Percentiles rank a stretch among this genome's conserved stretches.
Conservation (phyloP, 1,140 invertebrate genomes). For the Dendroctonus ponderosae region DNA sequence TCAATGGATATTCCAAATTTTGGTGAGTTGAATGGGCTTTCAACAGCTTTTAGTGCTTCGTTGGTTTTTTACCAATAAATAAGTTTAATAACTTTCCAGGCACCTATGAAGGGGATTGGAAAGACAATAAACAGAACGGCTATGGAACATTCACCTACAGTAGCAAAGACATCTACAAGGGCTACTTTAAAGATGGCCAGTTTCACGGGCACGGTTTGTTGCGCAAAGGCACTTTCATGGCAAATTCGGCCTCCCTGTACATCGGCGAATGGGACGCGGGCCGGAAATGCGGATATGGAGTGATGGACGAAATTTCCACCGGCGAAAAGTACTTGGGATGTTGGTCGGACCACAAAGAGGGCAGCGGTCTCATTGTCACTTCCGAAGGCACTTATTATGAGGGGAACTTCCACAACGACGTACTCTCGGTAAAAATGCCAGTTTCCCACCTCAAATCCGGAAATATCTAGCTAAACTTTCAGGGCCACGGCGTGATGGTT, state of each 20-base stretch:
- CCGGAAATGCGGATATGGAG: slow-evolving; percentile 78
- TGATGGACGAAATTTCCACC: slow-evolving; percentile 80
- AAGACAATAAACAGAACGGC: slow-evolving; percentile 79
- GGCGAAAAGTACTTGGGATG: slow-evolving; percentile 88
- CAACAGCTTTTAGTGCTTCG: neutral
- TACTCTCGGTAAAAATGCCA: slow-evolving; percentile 55
- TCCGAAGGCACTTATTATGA: slow-evolving; percentile 89
- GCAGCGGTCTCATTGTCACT: slow-evolving; percentile 80
- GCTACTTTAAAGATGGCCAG: slow-evolving; percentile 79
- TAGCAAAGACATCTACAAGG: slow-evolving; percentile 74
- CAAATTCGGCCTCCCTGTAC: slow-evolving; percentile 73
- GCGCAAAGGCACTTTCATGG: slow-evolving; percentile 75
- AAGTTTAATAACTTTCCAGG: slow-evolving; percentile 47
- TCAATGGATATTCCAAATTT: slow-evolving; percentile 64
- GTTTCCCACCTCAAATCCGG: too few relatives aligned
- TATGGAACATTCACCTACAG: slow-evolving; percentile 71
- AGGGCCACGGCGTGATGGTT: slow-evolving; percentile 78
- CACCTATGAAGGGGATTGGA: slow-evolving; percentile 81
- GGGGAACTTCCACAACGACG: slow-evolving; percentile 76
- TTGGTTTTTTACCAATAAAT: neutral
- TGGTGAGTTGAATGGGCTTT: slow-evolving; percentile 47
- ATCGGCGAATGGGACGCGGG: slow-evolving; percentile 82
- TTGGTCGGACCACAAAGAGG: slow-evolving; percentile 80
- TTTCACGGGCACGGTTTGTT: slow-evolving; percentile 82
- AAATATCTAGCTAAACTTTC: slow-evolving; percentile 1